phyloP scores from a whole-genome alignment of 2,113 vertebrate species.

The Anolis carolinensis region DNA sequence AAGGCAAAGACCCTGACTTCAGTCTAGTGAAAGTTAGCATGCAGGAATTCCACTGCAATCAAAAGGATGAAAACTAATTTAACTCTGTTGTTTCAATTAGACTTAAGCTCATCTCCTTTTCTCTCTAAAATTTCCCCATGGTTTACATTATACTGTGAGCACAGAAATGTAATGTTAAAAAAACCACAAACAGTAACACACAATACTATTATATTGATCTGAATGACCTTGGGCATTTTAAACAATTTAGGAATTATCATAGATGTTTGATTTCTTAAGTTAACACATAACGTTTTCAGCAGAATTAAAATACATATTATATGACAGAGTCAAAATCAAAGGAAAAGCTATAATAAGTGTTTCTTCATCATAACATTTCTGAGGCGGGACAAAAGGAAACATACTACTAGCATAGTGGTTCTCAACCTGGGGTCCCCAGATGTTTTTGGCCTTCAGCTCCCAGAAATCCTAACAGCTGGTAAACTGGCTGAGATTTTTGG shows the following conservation, averaged over 20 bases:
- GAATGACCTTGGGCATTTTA: neutral
- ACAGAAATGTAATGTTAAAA: neutral
- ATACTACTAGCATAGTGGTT: no score
- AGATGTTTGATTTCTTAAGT: neutral
- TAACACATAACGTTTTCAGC: neutral
- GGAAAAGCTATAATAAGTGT: no score
- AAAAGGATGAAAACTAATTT: neutral
- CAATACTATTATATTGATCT: neutral
- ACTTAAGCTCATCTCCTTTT: neutral
- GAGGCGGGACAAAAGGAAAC: no score
- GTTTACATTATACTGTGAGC: neutral
- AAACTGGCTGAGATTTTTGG: no score
- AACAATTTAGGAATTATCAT: neutral
- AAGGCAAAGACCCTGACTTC: slow-evolving; percentile 24
- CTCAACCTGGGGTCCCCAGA: no score
- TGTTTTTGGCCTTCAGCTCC: no score
- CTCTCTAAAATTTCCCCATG: neutral
- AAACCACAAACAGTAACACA: neutral
- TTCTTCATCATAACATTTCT: no score
- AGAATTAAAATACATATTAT: neutral
- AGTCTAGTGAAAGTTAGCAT: slow-evolving; percentile 8
- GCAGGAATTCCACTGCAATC: slow-evolving; percentile 9
- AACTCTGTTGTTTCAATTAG: neutral
- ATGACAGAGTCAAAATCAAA: no score
- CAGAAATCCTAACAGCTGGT: no score